Evolutionary conservation across 2,888 invertebrate genomes (phyloP).

Genomic region (Nycteola revayana): DNA sequence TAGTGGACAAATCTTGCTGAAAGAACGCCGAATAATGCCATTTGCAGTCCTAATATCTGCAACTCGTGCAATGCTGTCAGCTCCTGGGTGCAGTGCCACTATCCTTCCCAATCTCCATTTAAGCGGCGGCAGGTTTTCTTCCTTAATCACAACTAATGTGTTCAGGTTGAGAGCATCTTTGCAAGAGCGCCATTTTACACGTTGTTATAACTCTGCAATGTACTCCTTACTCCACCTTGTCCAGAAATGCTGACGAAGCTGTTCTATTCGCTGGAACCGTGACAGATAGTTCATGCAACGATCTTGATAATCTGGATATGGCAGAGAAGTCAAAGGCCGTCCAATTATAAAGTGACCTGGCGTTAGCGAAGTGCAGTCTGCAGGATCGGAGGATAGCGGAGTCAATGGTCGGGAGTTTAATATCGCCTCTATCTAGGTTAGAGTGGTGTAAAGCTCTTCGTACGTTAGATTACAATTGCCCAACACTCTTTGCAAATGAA

Average conservation of each 20-base stretch:
- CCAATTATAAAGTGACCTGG: conserved; percentile 7
- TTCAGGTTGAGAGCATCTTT: too few relatives aligned
- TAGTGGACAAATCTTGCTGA: too few relatives aligned
- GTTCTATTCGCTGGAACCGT: conserved; percentile 9
- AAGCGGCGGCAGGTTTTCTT: too few relatives aligned
- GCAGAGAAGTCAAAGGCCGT: conserved; percentile 4
- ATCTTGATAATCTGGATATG: conserved; percentile 1
- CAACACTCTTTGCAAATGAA: conserved; percentile 1
- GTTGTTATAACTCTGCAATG: too few relatives aligned
- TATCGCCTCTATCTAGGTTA: conserved; percentile 3
- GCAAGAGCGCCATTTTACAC: too few relatives aligned
- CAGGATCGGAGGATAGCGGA: neutral
- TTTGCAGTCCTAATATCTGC: too few relatives aligned
- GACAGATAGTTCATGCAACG: neutral
- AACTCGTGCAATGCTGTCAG: too few relatives aligned
- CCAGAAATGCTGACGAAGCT: conserved; percentile 13
- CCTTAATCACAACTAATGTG: too few relatives aligned
- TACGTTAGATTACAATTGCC: neutral
- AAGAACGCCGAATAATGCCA: too few relatives aligned
- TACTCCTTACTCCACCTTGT: conserved; percentile 4
- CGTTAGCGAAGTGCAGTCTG: conserved; percentile 3
- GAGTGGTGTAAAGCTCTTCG: conserved; percentile 1
- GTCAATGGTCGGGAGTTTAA: conserved; percentile 6
- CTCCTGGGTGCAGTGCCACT: too few relatives aligned
- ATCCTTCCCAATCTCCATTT: too few relatives aligned